These are phyloP conservation scores for Lepisosteus oculatus DNA, from an alignment of 2,113 vertebrate species.

Conservation along the genomic window DNA sequence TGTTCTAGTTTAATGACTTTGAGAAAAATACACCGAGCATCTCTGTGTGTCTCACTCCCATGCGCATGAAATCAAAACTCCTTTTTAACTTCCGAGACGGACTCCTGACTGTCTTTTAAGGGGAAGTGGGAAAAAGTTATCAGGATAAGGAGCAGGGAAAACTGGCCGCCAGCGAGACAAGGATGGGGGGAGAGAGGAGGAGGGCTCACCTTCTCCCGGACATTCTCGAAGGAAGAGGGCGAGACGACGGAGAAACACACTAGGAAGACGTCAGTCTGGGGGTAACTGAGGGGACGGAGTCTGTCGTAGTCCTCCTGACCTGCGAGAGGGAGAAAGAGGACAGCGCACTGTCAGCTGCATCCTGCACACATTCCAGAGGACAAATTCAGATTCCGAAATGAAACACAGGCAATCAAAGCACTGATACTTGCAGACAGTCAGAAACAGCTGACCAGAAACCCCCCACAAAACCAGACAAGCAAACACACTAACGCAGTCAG, in stretches of 20 bases:
- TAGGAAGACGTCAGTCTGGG: constrained; percentile 96
- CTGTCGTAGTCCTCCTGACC: constrained; percentile 98
- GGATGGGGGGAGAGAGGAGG: too few relatives aligned
- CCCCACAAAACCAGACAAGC: neutral
- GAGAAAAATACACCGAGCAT: too few relatives aligned
- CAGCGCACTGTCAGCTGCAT: too few relatives aligned
- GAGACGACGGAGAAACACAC: constrained; percentile 98
- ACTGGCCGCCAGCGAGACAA: neutral
- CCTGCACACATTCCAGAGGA: neutral
- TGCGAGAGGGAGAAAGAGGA: constrained; percentile 38
- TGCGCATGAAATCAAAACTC: too few relatives aligned
- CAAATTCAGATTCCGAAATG: neutral
- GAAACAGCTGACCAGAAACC: neutral
- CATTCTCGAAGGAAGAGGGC: constrained; percentile 97
- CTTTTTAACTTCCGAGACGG: too few relatives aligned
- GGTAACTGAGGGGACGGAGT: constrained; percentile 96
- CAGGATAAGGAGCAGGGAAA: too few relatives aligned
- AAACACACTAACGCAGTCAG: neutral
- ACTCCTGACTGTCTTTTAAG: too few relatives aligned
- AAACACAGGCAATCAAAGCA: neutral
- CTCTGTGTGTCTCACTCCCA: too few relatives aligned
- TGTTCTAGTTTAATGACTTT: too few relatives aligned
- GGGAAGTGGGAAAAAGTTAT: too few relatives aligned
- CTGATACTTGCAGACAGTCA: neutral
- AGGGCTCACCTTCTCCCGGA: constrained; percentile 89